Base-by-base conservation (phyloP, 1,140 invertebrate species). In the Drosophila virilis region DNA sequence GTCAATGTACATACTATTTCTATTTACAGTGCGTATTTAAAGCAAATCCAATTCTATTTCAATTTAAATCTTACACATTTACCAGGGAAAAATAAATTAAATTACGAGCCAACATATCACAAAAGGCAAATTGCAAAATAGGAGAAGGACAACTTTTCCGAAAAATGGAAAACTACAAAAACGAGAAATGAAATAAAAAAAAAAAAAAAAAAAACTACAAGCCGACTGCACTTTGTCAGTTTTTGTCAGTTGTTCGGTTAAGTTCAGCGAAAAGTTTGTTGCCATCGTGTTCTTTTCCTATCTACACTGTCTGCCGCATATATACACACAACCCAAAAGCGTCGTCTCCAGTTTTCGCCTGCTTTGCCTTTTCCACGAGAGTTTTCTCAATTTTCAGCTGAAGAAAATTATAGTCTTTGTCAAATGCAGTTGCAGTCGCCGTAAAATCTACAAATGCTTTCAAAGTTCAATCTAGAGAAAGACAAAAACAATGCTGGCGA, bases 141-240 rank as follows among this genome's bases (percentile, higher is more conserved):
- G 33, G 22, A 60, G 40, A 55, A 28, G 8, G 9, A 61, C 12
- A 75, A 59, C 4, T 17, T 48, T 8, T 22, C 38, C 12, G 4
- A 50, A 52, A 43, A 59, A 13, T n/a, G 8, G 9, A 58, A 74
- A 57, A 74, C 43, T 52, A 40, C 33, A 52, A 35, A 52, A 43
- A 50, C 15, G 38, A 37, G 38, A 48, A 46, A 33, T 13, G 22
- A 1, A 35, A 43, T n/a, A 32, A 45, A 4, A 28, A 45, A 17
- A 17, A 17, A 45, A 17, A 17, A 17, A 17, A 40, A 37, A 73
- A 58, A 60, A 55, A 61, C 65, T 69, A 69, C 74, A 59, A 51
- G 48, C 22, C 59, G 77, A 80, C 68, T 88, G 59, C 84, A 78
- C 79, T 86, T 88, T 86, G 78, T 89, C 79, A 82, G 79, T 76